Base-by-base conservation (phyloP, 2,113 vertebrate genomes). In the Steatornis caripensis region DNA sequence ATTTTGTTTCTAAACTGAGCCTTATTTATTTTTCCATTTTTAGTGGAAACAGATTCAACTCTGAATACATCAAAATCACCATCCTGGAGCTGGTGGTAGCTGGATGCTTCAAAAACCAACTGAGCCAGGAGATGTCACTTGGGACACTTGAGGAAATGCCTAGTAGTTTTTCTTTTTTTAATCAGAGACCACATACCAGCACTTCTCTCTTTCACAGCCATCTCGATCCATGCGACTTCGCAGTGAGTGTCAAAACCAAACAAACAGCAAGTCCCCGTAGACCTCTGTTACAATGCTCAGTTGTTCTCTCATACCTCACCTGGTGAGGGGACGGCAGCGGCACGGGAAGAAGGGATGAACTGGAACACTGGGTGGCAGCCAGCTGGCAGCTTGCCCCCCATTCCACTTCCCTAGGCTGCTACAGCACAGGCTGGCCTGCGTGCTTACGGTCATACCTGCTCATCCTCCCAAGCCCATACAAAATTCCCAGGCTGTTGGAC, bases 1-100 rank as follows among this genome's bases (percentile, higher is more conserved):
- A 53, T 72, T 89, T 83, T 80, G 30, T 84, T 94, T 89, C 93
- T 80, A 77, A 94, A 68, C 30, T 10, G 21, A 89, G 39, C 34
- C 65, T 53, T 84, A 90, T 93, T 95, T 95, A 71, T 94, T 95
- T 94, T 93, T 83, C 58, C 43, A 82, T 74, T 71, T 92, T 83
- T 90, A 93, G 79, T 89, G 65, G 80, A 88, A 92, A 86, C 89
- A 96, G 84, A 88, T 69, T 86, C 39, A 61, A 65, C 41, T 76
- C 49, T 12, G 22, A 89, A 70, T 88, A 71, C 57, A 82, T 22
- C 10, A 2, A 57, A 81, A 83, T 72, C 5, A 0, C 77, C 64
- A 84, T 70, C 69, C 74, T 66, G 43, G 69, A 83, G 61, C 61
- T 60, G 64, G n/a, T 55, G 30, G 58, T 60, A 81, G 84, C 37